Evolutionary conservation across 2,113 vertebrate genomes (phyloP).

Genomic region (Neoarius graeffei): DNA sequence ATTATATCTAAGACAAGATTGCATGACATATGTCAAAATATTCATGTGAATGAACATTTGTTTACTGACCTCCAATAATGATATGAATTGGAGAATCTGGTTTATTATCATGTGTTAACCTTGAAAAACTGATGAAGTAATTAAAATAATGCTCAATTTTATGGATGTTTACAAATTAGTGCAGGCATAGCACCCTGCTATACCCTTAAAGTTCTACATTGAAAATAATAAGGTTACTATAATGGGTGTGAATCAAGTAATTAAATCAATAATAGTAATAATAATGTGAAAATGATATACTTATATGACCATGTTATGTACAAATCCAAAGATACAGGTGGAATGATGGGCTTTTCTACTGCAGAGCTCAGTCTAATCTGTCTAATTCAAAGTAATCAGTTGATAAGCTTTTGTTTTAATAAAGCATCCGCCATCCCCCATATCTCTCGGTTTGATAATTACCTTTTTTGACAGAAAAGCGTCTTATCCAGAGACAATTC

Average conservation of each 20-base stretch:
- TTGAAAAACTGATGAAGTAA: background rate
- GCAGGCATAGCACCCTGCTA: background rate
- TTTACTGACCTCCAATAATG: background rate
- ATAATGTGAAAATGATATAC: background rate
- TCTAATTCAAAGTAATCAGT: slow-evolving; percentile 26
- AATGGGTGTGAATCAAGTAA: background rate
- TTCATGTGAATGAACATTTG: background rate
- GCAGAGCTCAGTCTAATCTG: background rate
- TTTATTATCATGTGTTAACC: background rate
- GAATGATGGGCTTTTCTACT: background rate
- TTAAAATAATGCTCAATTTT: background rate
- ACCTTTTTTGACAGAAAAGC: slow-evolving; percentile 30
- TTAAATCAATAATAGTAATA: background rate
- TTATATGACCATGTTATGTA: background rate
- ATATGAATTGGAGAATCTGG: background rate
- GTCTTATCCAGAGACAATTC: slow-evolving; percentile 4
- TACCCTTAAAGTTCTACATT: background rate
- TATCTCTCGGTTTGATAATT: slow-evolving; percentile 16
- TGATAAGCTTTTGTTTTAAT: slow-evolving; percentile 28
- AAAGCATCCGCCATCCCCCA: background rate
- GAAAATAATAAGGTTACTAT: background rate
- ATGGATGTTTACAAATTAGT: background rate
- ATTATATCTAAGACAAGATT: background rate
- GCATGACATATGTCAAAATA: background rate
- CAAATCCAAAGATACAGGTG: background rate